These are phyloP conservation scores for Clupea harengus DNA, from an alignment of 2,113 vertebrate species.

Conservation along the genomic window DNA sequence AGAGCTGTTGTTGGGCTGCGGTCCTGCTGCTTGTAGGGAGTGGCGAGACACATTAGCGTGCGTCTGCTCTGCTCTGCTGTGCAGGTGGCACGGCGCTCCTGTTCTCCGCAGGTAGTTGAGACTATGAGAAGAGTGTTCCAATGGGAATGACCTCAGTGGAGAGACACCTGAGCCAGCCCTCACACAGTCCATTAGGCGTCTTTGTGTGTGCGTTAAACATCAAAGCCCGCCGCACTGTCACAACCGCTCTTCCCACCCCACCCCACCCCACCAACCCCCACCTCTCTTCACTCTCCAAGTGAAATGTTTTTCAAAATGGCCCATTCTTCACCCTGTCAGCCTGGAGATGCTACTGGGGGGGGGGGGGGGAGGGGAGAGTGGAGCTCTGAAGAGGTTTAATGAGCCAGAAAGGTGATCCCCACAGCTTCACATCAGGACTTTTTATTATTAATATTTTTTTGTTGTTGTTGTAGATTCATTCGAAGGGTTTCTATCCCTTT, in stretches of 20 bases:
- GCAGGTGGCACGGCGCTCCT: slow-evolving; percentile 12
- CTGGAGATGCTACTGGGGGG: background rate
- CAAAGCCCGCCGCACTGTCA: background rate
- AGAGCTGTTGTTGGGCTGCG: background rate
- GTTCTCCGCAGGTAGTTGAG: background rate
- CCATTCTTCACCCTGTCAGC: background rate
- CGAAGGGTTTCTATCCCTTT: background rate
- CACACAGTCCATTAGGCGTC: background rate
- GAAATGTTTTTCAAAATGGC: slow-evolving; percentile 7
- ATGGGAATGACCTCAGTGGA: background rate
- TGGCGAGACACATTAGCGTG: background rate
- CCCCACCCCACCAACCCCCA: background rate
- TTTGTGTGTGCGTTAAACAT: background rate
- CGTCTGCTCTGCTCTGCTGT: background rate
- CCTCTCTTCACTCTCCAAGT: background rate
- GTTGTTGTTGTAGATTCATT: background rate
- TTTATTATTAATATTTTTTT: background rate
- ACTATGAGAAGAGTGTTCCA: background rate
- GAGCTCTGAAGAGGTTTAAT: background rate
- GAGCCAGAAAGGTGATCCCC: background rate
- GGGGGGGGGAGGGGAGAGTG: background rate
- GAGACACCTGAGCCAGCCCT: slow-evolving; percentile 7
- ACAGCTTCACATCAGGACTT: background rate
- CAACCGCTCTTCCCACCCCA: background rate
- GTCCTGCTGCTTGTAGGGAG: background rate